These are phyloP conservation scores for Podargus strigoides DNA, from an alignment of 2,797 vertebrate genomes.

Conservation along the genomic window DNA sequence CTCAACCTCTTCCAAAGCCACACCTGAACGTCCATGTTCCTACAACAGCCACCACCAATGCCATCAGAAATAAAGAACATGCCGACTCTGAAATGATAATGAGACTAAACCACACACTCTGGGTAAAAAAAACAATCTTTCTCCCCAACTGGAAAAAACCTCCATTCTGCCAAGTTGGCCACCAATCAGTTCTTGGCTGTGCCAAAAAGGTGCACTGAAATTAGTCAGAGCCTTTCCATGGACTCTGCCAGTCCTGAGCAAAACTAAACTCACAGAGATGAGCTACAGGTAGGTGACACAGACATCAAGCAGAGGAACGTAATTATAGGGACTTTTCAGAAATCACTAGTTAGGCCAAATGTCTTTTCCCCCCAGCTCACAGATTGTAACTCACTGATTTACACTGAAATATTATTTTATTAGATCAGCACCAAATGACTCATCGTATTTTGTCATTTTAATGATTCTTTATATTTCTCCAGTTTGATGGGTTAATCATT, in stretches of 20 bases:
- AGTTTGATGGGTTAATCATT: conserved; percentile 78
- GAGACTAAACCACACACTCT: background rate
- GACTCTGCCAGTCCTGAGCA: background rate
- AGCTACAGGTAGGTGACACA: conserved; percentile 12
- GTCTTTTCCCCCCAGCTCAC: background rate
- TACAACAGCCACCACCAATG: background rate
- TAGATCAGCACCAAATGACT: conserved; percentile 53
- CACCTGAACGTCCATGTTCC: background rate
- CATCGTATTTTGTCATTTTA: conserved; percentile 69
- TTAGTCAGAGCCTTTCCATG: background rate
- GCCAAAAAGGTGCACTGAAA: background rate
- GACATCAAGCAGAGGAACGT: background rate
- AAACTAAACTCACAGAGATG: background rate
- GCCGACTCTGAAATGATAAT: background rate
- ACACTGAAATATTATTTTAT: conserved; percentile 60
- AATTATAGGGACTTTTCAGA: background rate
- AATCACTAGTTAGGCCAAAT: conserved; percentile 47
- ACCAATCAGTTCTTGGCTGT: background rate
- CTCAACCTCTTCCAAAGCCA: background rate
- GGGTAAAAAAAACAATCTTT: background rate
- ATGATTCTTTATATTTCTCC: conserved; percentile 73
- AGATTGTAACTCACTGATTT: conserved; percentile 60
- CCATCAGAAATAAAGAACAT: background rate
- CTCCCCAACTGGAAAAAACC: background rate
- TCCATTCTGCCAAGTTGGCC: background rate